Evolutionary conservation across 2,888 invertebrate genomes (phyloP).

Genomic region (Latheticus oryzae): DNA sequence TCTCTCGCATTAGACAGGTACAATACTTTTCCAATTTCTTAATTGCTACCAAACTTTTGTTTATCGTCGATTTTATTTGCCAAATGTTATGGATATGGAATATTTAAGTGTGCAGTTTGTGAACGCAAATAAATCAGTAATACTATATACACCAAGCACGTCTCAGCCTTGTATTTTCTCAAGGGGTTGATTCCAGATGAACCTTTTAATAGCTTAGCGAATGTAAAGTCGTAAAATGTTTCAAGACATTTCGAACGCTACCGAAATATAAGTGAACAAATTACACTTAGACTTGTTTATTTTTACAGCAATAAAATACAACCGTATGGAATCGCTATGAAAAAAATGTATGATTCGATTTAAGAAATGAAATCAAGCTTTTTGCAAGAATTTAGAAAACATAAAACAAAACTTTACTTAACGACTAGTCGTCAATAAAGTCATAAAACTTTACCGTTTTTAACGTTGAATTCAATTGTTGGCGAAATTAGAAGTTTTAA

Average conservation of each 20-base stretch:
- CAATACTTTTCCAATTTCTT: too few relatives aligned
- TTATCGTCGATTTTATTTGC: too few relatives aligned
- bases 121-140: slow-evolving; percentile 49
- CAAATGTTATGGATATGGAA: slow-evolving; percentile 13
- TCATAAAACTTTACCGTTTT: slow-evolving; percentile 32
- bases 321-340: slow-evolving; percentile 8
- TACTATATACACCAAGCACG: slow-evolving; percentile 53
- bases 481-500: slow-evolving; percentile 51
- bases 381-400: background rate
- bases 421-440: slow-evolving; percentile 1
- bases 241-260: slow-evolving; percentile 47
- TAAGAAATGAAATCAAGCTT: slow-evolving; percentile 1
- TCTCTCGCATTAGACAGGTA: too few relatives aligned
- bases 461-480: slow-evolving; percentile 24
- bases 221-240: slow-evolving; percentile 56
- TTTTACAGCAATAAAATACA: slow-evolving; percentile 29
- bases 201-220: slow-evolving; percentile 56
- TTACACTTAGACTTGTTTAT: slow-evolving; percentile 42
- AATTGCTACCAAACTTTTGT: too few relatives aligned
- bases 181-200: slow-evolving; percentile 56
- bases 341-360: slow-evolving; percentile 21
- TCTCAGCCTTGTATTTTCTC: slow-evolving; percentile 55
- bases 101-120: slow-evolving; percentile 30
- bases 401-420: background rate
- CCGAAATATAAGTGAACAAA: slow-evolving; percentile 50